Evolutionary conservation across 2,888 invertebrate genomes (phyloP).

Genomic region (Branchipolynoe longqiensis): DNA sequence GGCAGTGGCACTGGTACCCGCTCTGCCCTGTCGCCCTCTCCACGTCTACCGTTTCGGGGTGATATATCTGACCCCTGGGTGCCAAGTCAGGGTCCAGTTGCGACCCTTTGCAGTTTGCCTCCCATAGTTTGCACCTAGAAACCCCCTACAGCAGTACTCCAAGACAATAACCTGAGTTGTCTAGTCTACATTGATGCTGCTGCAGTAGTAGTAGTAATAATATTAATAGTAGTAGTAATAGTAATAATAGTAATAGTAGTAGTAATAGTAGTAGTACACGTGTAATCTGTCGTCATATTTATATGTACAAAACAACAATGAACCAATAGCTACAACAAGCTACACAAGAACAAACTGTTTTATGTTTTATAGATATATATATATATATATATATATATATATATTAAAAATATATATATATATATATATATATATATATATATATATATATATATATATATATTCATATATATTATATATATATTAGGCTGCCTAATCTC

Average conservation of each 20-base stretch:
- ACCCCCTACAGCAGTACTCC: conserved; percentile 33
- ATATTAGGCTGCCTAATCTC: conserved; percentile 41
- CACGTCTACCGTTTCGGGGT: conserved; percentile 16
- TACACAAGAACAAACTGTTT: conserved; percentile 43
- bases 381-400: no score
- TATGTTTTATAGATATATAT: no score
- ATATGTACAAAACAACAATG: conserved; percentile 45
- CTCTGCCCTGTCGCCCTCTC: neutral
- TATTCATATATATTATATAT: no score
- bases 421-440: no score
- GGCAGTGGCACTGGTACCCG: neutral
- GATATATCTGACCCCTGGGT: conserved; percentile 23
- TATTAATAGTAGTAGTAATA: no score
- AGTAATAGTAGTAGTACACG: no score
- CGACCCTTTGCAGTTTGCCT: conserved; percentile 32
- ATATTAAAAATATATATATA: no score
- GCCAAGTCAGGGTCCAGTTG: neutral
- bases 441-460: no score
- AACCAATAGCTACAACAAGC: conserved; percentile 43
- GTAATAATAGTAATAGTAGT: no score
- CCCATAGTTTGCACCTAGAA: conserved; percentile 41
- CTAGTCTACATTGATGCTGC: conserved; percentile 37
- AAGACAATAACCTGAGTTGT: conserved; percentile 25
- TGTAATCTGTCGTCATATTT: neutral
- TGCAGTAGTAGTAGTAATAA: neutral